A percentile compares a stretch with the other conserved stretches of the same genome.
Conservation (phyloP, 1,140 invertebrate genomes). For the Drosophila sproati region DNA sequence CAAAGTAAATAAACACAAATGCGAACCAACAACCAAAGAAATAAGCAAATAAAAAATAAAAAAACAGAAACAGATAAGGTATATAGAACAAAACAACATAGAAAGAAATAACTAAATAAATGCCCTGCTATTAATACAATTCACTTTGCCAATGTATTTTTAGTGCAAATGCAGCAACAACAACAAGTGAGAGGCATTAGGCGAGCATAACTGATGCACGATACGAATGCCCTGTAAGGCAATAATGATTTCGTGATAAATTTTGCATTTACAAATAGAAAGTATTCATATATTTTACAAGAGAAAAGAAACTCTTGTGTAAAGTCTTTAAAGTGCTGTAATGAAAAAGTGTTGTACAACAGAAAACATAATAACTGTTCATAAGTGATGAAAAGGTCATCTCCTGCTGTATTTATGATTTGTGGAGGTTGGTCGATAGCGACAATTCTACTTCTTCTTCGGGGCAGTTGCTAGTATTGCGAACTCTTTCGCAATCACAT, state of each 20-base stretch:
- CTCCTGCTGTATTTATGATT: too few relatives aligned
- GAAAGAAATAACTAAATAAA: constrained; percentile 80
- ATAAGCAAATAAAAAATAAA: constrained; percentile 27
- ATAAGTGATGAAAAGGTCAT: too few relatives aligned
- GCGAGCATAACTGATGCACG: not conserved
- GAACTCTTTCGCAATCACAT: not conserved
- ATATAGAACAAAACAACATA: constrained; percentile 40
- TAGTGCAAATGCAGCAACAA: constrained; percentile 62
- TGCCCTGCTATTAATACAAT: constrained; percentile 83
- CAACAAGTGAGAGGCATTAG: constrained; percentile 47
- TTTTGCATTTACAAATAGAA: not conserved
- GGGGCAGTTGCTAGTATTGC: too few relatives aligned
- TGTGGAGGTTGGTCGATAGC: too few relatives aligned
- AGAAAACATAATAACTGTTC: too few relatives aligned
- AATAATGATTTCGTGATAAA: not conserved
- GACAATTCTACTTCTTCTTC: too few relatives aligned
- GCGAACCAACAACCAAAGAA: constrained; percentile 44
- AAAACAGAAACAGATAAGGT: constrained; percentile 17
- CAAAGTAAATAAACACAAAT: constrained; percentile 83
- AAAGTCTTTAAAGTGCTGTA: not conserved
- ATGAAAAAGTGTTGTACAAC: too few relatives aligned
- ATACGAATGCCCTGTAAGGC: constrained; percentile 44
- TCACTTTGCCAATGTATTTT: constrained; percentile 83
- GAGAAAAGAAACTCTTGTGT: not conserved
- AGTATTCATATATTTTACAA: not conserved